Percentiles rank a stretch among this genome's conserved stretches.
Evolutionary conservation across 2,797 vertebrate species (phyloP).

Genomic region (Typhlichthys eigenmanni): DNA sequence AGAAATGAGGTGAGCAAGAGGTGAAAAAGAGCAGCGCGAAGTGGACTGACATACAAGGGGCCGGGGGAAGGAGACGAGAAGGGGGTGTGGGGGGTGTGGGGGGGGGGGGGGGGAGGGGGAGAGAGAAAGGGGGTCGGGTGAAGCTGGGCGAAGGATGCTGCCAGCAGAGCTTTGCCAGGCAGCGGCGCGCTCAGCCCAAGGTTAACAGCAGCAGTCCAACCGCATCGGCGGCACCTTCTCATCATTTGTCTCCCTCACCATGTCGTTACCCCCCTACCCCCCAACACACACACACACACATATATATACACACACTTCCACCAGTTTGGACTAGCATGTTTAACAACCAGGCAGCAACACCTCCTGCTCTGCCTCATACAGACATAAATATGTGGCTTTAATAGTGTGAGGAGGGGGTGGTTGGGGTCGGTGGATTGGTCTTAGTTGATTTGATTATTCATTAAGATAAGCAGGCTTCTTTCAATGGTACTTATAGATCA

Average conservation of each 20-base stretch:
- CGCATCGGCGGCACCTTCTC: constrained; percentile 50
- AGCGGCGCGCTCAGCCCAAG: constrained; percentile 41
- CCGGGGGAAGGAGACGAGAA: constrained; percentile 10
- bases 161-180: constrained; percentile 36
- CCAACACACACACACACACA: neutral
- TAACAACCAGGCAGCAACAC: no score
- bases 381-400: no score
- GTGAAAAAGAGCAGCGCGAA: neutral
- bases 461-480: no score
- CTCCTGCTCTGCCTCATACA: no score
- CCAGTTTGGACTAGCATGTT: no score
- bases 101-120: constrained; percentile 15
- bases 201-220: constrained; percentile 54
- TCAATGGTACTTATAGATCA: no score
- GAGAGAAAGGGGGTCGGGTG: constrained; percentile 23
- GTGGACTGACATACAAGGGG: neutral
- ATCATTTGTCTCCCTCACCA: constrained; percentile 56
- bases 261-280: constrained; percentile 18
- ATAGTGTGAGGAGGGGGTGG: no score
- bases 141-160: constrained; percentile 24
- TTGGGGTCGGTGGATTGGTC: no score
- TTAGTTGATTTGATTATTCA: no score
- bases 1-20: neutral
- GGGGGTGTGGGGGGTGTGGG: constrained; percentile 4
- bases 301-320: neutral